These are phyloP conservation scores for Pelusios castaneus DNA, from an alignment of 2,113 vertebrate species.

Conservation along the genomic window DNA sequence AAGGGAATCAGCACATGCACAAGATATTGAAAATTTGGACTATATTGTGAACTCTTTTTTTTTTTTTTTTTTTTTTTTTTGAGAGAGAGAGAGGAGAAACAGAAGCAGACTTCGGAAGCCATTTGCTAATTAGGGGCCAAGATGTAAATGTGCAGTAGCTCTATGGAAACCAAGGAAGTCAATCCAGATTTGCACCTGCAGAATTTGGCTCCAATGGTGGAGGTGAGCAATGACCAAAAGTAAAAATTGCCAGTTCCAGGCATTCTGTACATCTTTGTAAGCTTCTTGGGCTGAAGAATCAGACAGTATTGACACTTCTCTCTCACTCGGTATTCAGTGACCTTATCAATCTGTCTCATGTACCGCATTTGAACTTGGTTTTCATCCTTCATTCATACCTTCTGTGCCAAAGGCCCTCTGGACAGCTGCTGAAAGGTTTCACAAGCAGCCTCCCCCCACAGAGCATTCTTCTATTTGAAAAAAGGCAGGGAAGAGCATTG, in stretches of 20 bases:
- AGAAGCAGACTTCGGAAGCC: accelerated
- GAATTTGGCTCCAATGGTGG: neutral
- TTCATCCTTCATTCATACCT: neutral
- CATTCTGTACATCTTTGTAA: neutral
- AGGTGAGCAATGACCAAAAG: neutral
- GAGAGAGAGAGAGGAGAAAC: neutral
- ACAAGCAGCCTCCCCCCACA: neutral
- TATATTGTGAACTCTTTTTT: too few species aligned
- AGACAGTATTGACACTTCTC: neutral
- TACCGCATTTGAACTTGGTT: neutral
- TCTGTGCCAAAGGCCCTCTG: neutral
- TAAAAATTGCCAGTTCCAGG: neutral
- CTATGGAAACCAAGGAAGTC: neutral
- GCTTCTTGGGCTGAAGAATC: neutral
- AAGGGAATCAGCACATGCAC: neutral
- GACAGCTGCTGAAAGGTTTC: neutral
- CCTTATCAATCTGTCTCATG: neutral
- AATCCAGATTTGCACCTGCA: neutral
- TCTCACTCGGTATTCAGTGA: neutral
- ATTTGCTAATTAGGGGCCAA: neutral
- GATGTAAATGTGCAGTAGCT: neutral
- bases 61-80: too few species aligned
- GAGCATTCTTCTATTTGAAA: neutral
- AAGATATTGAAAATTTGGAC: neutral
- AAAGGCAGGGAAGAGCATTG: neutral